These are phyloP conservation scores for Metopolophium dirhodum DNA, from an alignment of 1,140 invertebrate genomes.

Conservation along the genomic window DNA sequence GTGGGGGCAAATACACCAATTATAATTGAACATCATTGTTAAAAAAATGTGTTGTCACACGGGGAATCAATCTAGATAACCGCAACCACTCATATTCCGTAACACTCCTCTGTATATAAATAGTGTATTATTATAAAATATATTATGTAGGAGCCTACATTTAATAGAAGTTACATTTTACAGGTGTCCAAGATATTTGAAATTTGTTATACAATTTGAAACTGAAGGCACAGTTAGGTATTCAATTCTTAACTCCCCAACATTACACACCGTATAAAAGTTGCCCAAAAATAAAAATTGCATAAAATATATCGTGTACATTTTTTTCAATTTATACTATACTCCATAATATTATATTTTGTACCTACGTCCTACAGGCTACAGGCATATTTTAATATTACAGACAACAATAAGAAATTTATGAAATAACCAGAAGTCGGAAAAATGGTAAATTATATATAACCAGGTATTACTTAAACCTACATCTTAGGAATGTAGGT, in stretches of 20 bases:
- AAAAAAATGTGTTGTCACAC: background rate
- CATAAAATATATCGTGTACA: too few species aligned
- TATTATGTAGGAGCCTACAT: too few species aligned
- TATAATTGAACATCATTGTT: background rate
- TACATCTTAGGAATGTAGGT: background rate
- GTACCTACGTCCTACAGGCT: too few species aligned
- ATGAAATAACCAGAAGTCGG: background rate
- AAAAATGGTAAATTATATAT: background rate
- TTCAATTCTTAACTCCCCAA: background rate
- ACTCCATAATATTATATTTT: background rate
- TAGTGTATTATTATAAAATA: background rate
- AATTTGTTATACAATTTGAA: background rate
- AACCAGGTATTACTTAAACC: background rate
- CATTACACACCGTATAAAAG: background rate
- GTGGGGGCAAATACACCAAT: background rate
- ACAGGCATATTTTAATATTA: background rate
- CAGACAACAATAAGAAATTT: background rate
- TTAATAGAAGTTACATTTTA: background rate
- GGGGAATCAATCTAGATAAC: background rate
- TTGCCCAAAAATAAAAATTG: background rate
- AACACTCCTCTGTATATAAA: background rate
- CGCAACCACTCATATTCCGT: background rate
- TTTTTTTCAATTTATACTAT: background rate
- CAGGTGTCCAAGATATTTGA: background rate
- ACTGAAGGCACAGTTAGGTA: background rate